These are phyloP conservation scores for Rhinogobio ventralis DNA, from an alignment of 2,797 vertebrate species.

Conservation along the genomic window DNA sequence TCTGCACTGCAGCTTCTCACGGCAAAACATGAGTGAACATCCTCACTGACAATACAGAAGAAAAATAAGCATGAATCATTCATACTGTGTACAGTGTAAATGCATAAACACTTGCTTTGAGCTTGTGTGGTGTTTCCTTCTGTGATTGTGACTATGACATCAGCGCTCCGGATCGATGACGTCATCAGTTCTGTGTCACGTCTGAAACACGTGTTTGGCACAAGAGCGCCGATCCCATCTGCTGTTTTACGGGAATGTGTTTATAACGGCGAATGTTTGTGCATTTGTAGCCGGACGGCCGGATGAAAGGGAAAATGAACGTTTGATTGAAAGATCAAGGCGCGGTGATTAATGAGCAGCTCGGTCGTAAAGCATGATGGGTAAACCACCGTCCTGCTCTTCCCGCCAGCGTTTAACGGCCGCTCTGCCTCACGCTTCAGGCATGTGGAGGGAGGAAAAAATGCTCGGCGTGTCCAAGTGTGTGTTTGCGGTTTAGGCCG, in stretches of 20 bases:
- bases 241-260: conserved; percentile 44
- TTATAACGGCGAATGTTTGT: conserved; percentile 3
- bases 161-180: conserved; percentile 29
- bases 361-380: conserved; percentile 48
- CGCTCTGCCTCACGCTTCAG: conserved; percentile 47
- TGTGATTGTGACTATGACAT: conserved; percentile 10
- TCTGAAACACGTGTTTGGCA: conserved; percentile 30
- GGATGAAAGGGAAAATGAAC: conserved; percentile 27
- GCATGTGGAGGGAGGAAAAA: conserved; percentile 21
- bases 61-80: not conserved
- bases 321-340: conserved; percentile 42
- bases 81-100: not conserved
- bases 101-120: not conserved
- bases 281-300: not conserved
- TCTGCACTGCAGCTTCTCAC: conserved; percentile 30
- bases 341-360: conserved; percentile 37
- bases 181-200: conserved; percentile 21
- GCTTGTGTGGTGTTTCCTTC: not conserved
- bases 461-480: not conserved
- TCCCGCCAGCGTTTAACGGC: conserved; percentile 13
- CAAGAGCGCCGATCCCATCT: conserved; percentile 6
- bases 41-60: not conserved
- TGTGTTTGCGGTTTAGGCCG: conserved; percentile 9
- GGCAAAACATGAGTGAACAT: not conserved
- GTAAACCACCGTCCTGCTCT: conserved; percentile 22